Conservation (phyloP, 2,888 invertebrate species). For the Drosophila austrosaltans region DNA sequence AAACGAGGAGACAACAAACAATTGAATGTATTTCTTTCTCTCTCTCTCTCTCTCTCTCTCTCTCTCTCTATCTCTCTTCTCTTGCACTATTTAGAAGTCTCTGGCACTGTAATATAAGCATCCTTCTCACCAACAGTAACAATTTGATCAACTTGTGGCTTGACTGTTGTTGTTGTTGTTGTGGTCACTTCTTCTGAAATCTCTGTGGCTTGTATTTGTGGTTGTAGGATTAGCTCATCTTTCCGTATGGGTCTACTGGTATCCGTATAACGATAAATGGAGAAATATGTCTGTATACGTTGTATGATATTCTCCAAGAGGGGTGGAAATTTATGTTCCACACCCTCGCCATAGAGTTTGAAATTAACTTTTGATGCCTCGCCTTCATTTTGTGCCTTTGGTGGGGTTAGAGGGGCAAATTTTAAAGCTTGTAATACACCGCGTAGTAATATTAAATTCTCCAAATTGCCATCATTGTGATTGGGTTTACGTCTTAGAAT, state of each 20-base stretch:
- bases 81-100: conserved; percentile 29
- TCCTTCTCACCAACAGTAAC: conserved; percentile 50
- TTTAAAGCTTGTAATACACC: conserved; percentile 67
- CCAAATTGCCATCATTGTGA: conserved; percentile 46
- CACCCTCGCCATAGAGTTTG: conserved; percentile 82
- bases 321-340: conserved; percentile 87
- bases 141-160: conserved; percentile 46
- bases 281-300: conserved; percentile 88
- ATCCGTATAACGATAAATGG: conserved; percentile 87
- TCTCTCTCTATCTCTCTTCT: background rate
- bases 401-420: conserved; percentile 21
- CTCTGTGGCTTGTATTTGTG: background rate
- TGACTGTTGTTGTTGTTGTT: conserved; percentile 16
- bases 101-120: conserved; percentile 65
- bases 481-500: conserved; percentile 55
- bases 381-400: background rate
- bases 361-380: conserved; percentile 52
- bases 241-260: conserved; percentile 82
- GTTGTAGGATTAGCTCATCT: conserved; percentile 37
- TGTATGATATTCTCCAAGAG: conserved; percentile 88
- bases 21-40: conserved; percentile 29
- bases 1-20: conserved; percentile 22
- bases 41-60: background rate
- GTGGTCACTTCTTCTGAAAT: conserved; percentile 1
- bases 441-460: conserved; percentile 66